Base-by-base conservation (phyloP, 2,797 vertebrate species). In the Falco peregrinus region DNA sequence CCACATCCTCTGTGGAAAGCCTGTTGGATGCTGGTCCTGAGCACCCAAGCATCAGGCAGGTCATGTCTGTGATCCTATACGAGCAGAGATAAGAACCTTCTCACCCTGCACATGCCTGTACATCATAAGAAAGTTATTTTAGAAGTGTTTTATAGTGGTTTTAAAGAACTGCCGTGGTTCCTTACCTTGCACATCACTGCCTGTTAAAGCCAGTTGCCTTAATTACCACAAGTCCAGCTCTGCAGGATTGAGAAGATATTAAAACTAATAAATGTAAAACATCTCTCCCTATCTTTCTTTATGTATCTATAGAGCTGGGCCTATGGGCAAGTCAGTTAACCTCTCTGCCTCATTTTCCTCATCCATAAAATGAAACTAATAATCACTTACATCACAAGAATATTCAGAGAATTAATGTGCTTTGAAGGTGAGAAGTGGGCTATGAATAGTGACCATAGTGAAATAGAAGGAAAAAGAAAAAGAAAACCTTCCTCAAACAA, bases 381-480 rank as follows among this genome's bases (percentile, higher is more conserved):
- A 35, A 70, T 63, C 8, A 5, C 57, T 85, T 88, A 51, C 37
- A 35, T 82, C 50, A 6, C 15, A 68, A 35, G 85, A 64, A 69
- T 59, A 71, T 3, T 63, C 60, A 29, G 79, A 54, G 69, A 51
- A 93, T 96, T 90, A 95, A 95, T 78, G 82, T 53, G 68, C 82
- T 95, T 37, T 67, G 93, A 94, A 93, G 89, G 87, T 87, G 87
- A 91, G 79, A 82, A 85, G 47, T 29, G 76, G 61, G 73, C 57
- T 71, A 14, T 84, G 93, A 90, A 64, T 31, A 88, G 85, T 6
- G 60, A 76, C 37, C 13, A 8, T 5, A 33, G 56, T 10, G 10
- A 78, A 83, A 51, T 1, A 56, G 51, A 39, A 76, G 22, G 31
- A 4, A 1, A 5, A 14, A 19, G 4, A 10, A 3, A 28, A 14